Base-by-base conservation (phyloP, 2,888 invertebrate species). In the Tetheella fluctuosa region DNA sequence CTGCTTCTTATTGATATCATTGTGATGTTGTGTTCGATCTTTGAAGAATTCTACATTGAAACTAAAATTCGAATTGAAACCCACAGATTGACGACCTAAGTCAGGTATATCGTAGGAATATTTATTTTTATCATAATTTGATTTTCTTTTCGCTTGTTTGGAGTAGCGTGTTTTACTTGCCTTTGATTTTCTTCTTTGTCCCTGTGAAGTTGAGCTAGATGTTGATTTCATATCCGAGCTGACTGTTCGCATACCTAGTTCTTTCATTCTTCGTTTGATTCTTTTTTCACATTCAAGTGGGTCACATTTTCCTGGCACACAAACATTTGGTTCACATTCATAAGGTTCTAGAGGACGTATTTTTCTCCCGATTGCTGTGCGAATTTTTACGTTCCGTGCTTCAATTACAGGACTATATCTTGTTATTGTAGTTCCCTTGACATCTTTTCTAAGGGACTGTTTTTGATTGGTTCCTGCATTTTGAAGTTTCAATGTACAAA, bases 401-500 rank as follows among this genome's bases (percentile, higher is more conserved):
- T 48, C 48, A 0, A 20, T 20, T 2, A 48, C 48, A 20, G 48
- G 48, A 10, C 48, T 48, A 10, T 20, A 48, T 48, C 20, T 48
- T 20, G 48, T 1, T 17, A 17, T 42, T 42, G 7, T 17, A 42
- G 42, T 17, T 15, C n/a, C 37, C 15, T 15, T 39, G 37, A 39
- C 8, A 20, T 48, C 20, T 8, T 48, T 48, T 10, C 2, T 20
- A 20, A 48, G 0, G 2, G 5, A 2, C 20, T 48, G 42, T 48
- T 48, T 48, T 48, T 48, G 48, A 20, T n/a, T 20, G 10, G 28
- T 23, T 12, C 56, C 56, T 23, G 60, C 54, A 53, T 68, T 70
- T 23, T 75, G 74, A 28, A 76, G 60, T 60, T 69, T 73, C 54
- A 79, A 67, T 15, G 76, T 77, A 64, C 77, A 77, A 63, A 76